Evolutionary conservation across 2,888 invertebrate species (phyloP), one percentile per base, ranked within the genome.

Genomic region (Homarus gammarus): DNA sequence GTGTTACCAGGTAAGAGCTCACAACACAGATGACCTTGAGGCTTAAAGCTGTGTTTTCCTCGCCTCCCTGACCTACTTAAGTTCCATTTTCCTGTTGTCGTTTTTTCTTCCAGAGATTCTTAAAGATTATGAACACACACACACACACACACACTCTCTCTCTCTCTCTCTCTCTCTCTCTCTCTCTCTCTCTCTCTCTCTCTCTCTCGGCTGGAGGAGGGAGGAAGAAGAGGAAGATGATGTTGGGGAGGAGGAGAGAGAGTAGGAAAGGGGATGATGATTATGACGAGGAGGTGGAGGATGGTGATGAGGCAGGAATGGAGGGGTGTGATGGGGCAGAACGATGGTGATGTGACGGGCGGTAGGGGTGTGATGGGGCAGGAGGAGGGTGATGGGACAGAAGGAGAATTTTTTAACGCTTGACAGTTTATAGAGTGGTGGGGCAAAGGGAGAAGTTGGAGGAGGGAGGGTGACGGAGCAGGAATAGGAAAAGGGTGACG

Each of bases 291-390:
- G 56, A 22, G 1, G 18, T 12, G 15, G 15, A 12, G 22, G 56
- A 22, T 12, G 56, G 56, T 12, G 15, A 49, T 12, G 18, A 31
- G 12, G 56, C 56, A 22, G 15, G 8, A 18, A 6, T 22, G 22
- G 56, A 22, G 3, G 22, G 56, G 56, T 22, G 56, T 22, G 56
- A 22, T 56, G 56, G 18, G 22, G 56, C 15, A 40, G 31, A 3
- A 79, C 36, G 61, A 56, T 33, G 40, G n/a, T n/a, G n/a, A n/a
- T n/a, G n/a, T n/a, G n/a, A n/a, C 36, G 79, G 79, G 56, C 31
- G 61, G 61, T 40, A 61, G 61, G 36, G 15, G 40, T 38, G 2
- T 12, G 18, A 18, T 33, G 40, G 6, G 73, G 73, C 5, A 73
- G 73, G 10, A 38, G 18, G 73, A 15, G 73, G 73, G 72, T 33